A percentile compares a stretch with the other conserved stretches of the same genome.
These are phyloP conservation scores for Chrysoperla carnea DNA, from an alignment of 1,140 invertebrate genomes.

Conservation along the genomic window DNA sequence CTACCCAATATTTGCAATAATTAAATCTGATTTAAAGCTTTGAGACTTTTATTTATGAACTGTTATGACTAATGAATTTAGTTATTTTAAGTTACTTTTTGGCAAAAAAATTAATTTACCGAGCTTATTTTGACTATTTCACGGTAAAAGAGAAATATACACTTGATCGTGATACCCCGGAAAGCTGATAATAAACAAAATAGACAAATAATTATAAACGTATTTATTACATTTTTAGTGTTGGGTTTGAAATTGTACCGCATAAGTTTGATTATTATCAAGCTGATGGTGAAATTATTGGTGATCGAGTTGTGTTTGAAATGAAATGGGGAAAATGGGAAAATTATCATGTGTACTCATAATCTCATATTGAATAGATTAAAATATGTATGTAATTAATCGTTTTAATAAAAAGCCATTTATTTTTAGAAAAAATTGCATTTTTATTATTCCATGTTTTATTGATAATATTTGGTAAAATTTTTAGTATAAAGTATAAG, in stretches of 20 bases:
- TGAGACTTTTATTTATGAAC: no score
- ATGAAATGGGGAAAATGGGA: constrained; percentile 10
- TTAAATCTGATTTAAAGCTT: no score
- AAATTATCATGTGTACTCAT: constrained; percentile 12
- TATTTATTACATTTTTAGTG: constrained; percentile 15
- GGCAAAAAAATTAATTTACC: no score
- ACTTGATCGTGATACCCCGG: no score
- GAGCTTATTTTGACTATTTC: no score
- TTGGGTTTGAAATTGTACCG: constrained; percentile 21
- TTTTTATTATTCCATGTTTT: neutral
- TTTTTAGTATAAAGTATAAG: no score
- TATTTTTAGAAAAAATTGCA: constrained; percentile 1
- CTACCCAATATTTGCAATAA: neutral
- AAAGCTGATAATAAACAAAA: no score
- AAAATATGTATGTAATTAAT: neutral
- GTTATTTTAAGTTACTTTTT: no score
- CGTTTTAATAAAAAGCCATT: neutral
- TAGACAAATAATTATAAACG: no score
- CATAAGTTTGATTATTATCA: constrained; percentile 23
- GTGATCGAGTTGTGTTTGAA: constrained; percentile 17
- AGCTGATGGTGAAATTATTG: constrained; percentile 15
- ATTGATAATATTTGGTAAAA: no score
- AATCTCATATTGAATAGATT: constrained; percentile 2
- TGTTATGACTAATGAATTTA: no score
- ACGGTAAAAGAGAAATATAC: no score